Evolutionary conservation across 2,113 vertebrate genomes (phyloP), one percentile per base, ranked within the genome.

Genomic region (Himantopus leucocephalus): DNA sequence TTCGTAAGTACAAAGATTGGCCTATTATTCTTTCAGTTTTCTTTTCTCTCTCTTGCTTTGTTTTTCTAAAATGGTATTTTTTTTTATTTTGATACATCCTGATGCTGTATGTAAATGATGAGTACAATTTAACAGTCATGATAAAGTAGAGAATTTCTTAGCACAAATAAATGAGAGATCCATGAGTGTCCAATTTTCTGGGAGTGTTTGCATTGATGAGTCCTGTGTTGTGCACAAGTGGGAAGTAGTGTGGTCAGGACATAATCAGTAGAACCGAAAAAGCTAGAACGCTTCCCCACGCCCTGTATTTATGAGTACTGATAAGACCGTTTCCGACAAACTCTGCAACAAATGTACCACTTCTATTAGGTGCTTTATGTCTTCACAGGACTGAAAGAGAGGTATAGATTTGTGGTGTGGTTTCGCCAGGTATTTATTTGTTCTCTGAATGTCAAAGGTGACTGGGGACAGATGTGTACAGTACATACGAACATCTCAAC

Each of bases 1-100:
- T 99, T 56, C 98, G 99, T 99, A 96, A 99, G 99, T 98, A 96
- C 66, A 70, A 87, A 78, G 70, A 62, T 75, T 29, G 37, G 39
- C 76, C 35, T 93, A 14, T 48, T 93, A 20, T 92, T 71, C 19
- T 64, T 58, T 55, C 29, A 37, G 3, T 73, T 91, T 63, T 68
- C 34, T 70, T 72, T 72, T 81, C 17, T 71, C 15, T 71, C 43
- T 88, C 55, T 85, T 85, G 4, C 50, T 83, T 83, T 88, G 10
- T 78, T 76, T 93, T 88, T 35, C 39, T 64, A 45, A 67, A 87
- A 45, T 12, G 16, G 6, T 17, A 3, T 8, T 32, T 48, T 32
- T 48, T 55, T 64, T 55, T 37, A 15, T 50, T 55, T 75, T 80
- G 26, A 34, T 68, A 13, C 0, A 0, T 76, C 6, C 48, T 45